A percentile compares a stretch with the other conserved stretches of the same genome.
phyloP scores from a whole-genome alignment of 2,797 vertebrate genomes.

The Stomatorhinus walkeri region DNA sequence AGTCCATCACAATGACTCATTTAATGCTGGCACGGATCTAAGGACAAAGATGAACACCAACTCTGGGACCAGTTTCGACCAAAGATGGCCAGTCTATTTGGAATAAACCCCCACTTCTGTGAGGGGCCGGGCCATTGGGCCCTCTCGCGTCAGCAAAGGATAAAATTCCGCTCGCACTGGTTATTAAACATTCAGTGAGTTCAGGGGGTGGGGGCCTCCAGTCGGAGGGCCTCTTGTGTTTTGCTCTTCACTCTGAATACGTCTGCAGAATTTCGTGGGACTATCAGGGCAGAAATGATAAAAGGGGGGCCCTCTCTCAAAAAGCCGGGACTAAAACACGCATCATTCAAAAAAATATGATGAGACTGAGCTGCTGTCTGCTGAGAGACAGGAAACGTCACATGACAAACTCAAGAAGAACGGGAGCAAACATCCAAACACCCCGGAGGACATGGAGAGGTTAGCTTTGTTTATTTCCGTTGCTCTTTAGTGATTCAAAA shows the following conservation, averaged over 20 bases:
- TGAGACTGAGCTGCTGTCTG: background rate
- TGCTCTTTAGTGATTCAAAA: background rate
- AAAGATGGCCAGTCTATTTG: background rate
- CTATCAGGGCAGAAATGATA: background rate
- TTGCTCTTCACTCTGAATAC: background rate
- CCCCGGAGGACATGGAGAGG: background rate
- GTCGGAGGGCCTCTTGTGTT: background rate
- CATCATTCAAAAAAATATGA: background rate
- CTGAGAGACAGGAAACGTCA: background rate
- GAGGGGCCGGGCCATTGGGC: background rate
- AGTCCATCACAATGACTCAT: background rate
- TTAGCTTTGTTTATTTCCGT: background rate
- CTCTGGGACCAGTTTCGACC: background rate
- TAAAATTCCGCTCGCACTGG: background rate
- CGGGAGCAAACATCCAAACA: background rate
- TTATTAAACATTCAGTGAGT: background rate
- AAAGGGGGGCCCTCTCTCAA: background rate
- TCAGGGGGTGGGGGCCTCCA: background rate
- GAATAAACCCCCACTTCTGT: background rate
- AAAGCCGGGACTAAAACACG: background rate
- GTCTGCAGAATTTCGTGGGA: background rate
- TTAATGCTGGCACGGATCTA: background rate
- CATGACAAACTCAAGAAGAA: background rate
- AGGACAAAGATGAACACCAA: background rate
- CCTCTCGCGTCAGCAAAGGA: background rate